Percentiles rank a stretch among this genome's conserved stretches.
Evolutionary conservation across 2,797 vertebrate genomes (phyloP).

Genomic region (Typhlichthys eigenmanni): DNA sequence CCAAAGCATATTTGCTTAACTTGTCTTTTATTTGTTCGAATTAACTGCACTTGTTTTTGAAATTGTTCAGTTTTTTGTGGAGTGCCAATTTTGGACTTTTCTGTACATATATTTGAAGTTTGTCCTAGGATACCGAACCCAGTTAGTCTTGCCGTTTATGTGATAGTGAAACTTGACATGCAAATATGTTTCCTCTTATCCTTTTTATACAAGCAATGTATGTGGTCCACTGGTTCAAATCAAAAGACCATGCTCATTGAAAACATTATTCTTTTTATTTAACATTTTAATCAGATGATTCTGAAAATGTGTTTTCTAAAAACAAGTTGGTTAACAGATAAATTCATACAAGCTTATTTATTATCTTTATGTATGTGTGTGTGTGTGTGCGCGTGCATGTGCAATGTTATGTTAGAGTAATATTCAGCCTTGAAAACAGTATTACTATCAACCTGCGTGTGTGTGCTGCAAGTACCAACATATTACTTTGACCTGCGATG

Average conservation of each 20-base stretch:
- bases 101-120: no score
- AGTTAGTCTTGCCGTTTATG: conserved; percentile 16
- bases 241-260: no score
- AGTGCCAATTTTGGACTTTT: background rate
- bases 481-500: no score
- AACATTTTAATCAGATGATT: no score
- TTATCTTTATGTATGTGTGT: background rate
- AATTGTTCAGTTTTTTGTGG: conserved; percentile 7
- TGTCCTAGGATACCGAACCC: background rate
- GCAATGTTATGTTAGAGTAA: no score
- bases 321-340: no score
- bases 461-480: no score
- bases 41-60: conserved; percentile 13
- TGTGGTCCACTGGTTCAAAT: background rate
- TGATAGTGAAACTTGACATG: conserved; percentile 21
- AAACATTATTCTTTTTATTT: no score
- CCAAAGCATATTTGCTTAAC: conserved; percentile 51
- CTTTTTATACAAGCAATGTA: background rate
- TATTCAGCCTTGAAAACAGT: no score
- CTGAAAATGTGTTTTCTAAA: no score
- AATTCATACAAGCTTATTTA: conserved; percentile 4
- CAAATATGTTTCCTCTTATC: conserved; percentile 20
- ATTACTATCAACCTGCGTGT: no score
- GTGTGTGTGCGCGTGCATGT: conserved; percentile 16
- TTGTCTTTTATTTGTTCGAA: conserved; percentile 13